Evolutionary conservation across 2,888 invertebrate species (phyloP).

Genomic region (Acleris literana): DNA sequence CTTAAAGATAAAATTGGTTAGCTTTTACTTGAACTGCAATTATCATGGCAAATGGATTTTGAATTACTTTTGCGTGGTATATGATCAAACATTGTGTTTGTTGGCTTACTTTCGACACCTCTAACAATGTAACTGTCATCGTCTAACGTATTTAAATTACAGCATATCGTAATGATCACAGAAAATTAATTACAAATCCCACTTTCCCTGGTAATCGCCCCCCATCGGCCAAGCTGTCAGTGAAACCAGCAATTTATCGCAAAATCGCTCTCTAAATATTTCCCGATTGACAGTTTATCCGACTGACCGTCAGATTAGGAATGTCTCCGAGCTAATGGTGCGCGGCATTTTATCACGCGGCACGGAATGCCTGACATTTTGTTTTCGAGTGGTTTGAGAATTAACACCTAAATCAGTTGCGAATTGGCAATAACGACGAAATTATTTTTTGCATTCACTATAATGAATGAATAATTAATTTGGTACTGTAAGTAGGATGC

Average conservation of each 20-base stretch:
- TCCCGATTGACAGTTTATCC: conserved; percentile 53
- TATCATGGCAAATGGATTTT: not conserved
- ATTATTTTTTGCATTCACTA: too few relatives aligned
- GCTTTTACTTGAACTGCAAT: not conserved
- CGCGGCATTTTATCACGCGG: conserved; percentile 55
- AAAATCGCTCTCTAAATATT: conserved; percentile 52
- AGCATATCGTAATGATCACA: not conserved
- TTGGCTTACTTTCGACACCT: too few relatives aligned
- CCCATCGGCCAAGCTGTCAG: conserved; percentile 15
- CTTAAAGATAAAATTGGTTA: conserved; percentile 27
- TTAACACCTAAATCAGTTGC: conserved; percentile 4
- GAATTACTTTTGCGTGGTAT: too few relatives aligned
- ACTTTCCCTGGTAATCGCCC: conserved; percentile 1
- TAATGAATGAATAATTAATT: too few relatives aligned
- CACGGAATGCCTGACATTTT: conserved; percentile 16
- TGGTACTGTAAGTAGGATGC: too few relatives aligned
- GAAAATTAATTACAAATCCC: conserved; percentile 1
- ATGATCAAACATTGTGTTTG: too few relatives aligned
- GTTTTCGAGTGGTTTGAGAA: conserved; percentile 23
- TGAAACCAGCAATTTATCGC: conserved; percentile 41
- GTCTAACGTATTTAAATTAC: not conserved
- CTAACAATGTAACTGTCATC: too few relatives aligned
- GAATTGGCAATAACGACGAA: too few relatives aligned
- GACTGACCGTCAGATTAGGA: conserved; percentile 45
- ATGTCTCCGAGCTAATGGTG: conserved; percentile 55